These are phyloP conservation scores for Triplophysa bombifrons DNA, from an alignment of 2,797 vertebrate genomes.

Conservation along the genomic window DNA sequence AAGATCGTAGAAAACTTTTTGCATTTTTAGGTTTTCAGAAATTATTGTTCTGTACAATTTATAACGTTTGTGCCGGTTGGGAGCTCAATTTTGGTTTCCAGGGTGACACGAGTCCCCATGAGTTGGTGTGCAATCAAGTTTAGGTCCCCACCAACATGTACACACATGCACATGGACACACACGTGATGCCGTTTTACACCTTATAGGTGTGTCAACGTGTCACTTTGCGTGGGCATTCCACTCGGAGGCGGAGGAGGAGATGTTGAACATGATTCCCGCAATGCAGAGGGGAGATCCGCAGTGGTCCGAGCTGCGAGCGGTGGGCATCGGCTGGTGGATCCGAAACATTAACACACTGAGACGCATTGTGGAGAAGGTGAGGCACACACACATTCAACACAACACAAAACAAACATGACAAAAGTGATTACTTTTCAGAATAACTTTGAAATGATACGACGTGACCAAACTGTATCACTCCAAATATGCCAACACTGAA, in stretches of 20 bases:
- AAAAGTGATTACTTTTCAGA: not conserved
- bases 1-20: too few relatives aligned
- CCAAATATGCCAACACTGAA: not conserved
- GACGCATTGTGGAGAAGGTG: slow-evolving; percentile 98
- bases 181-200: not conserved
- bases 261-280: slow-evolving; percentile 97
- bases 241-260: slow-evolving; percentile 97
- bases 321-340: slow-evolving; percentile 98
- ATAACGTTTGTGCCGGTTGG: too few relatives aligned
- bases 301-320: slow-evolving; percentile 95
- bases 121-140: too few relatives aligned
- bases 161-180: too few relatives aligned
- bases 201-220: slow-evolving; percentile 90
- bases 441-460: too few relatives aligned
- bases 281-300: slow-evolving; percentile 96
- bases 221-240: slow-evolving; percentile 99
- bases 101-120: too few relatives aligned
- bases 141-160: too few relatives aligned
- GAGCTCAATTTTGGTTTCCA: too few relatives aligned
- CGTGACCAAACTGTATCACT: not conserved
- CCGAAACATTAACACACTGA: slow-evolving; percentile 95
- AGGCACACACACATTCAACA: not conserved
- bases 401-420: not conserved
- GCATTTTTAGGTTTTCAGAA: too few relatives aligned
- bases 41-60: too few relatives aligned